Conservation (phyloP, 2,113 vertebrate species). For the Spizaetus ornatus region DNA sequence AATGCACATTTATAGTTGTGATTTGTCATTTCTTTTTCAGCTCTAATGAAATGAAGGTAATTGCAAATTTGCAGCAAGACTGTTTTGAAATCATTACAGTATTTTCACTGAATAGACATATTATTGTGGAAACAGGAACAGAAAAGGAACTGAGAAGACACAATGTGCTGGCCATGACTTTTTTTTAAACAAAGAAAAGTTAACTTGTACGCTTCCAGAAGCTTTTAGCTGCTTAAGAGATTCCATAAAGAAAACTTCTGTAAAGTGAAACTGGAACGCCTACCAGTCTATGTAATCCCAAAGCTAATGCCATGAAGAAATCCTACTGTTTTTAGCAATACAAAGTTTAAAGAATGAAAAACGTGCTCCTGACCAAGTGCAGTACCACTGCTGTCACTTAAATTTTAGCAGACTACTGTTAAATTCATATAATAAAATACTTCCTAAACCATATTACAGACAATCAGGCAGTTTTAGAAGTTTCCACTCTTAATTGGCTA, state of each 20-base stretch:
- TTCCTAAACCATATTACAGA: not conserved
- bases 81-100: not conserved
- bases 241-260: not conserved
- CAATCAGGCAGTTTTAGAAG: not conserved
- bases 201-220: not conserved
- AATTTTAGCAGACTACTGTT: not conserved
- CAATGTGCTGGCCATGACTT: not conserved
- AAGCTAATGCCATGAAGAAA: not conserved
- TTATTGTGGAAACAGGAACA: constrained; percentile 31
- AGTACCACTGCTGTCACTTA: not conserved
- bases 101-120: constrained; percentile 40
- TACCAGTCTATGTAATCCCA: not conserved
- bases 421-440: not conserved
- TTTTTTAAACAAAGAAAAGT: not conserved
- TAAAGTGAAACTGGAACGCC: not conserved
- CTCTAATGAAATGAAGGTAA: not conserved
- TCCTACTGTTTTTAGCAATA: not conserved
- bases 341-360: not conserved
- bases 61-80: not conserved
- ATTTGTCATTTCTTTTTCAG: not conserved
- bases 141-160: constrained; percentile 30
- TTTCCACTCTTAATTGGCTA: not conserved
- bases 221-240: not conserved
- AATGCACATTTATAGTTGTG: not conserved
- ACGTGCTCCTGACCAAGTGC: not conserved